phyloP scores from a whole-genome alignment of 2,797 vertebrate genomes.

The Bovichtus variegatus region DNA sequence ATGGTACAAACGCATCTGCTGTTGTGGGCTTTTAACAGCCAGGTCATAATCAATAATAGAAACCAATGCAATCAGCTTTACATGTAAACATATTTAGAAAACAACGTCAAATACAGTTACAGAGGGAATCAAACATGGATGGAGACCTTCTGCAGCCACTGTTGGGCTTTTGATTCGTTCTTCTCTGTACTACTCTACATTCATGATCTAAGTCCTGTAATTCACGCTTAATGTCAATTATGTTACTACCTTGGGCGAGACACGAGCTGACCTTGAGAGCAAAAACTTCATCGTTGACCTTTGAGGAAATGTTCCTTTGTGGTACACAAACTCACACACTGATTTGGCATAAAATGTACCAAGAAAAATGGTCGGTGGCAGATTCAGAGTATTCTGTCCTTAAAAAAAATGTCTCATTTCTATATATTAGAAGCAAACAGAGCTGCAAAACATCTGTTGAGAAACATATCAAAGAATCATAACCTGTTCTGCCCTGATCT shows the following conservation, averaged over 20 bases:
- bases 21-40: conserved; percentile 46
- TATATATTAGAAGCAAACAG: background rate
- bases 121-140: conserved; percentile 9
- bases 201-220: conserved; percentile 14
- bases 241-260: conserved; percentile 29
- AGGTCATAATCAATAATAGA: conserved; percentile 14
- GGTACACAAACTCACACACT: conserved; percentile 22
- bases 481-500: conserved; percentile 16
- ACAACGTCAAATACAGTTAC: background rate
- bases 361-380: conserved; percentile 9
- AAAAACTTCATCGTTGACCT: conserved; percentile 49
- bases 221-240: conserved; percentile 38
- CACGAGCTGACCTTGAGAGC: conserved; percentile 48
- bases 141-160: conserved; percentile 30
- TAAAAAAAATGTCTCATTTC: conserved; percentile 4
- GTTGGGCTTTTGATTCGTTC: conserved; percentile 31
- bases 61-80: conserved; percentile 20
- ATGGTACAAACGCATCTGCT: background rate
- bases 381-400: background rate
- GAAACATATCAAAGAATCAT: conserved; percentile 4
- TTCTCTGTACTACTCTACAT: conserved; percentile 34
- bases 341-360: conserved; percentile 27
- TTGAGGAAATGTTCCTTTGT: conserved; percentile 48
- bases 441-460: background rate
- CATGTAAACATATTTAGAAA: conserved; percentile 7